A percentile compares a stretch with the other conserved stretches of the same genome.
Conservation (phyloP, 2,888 invertebrate species). For the Heliconius aoede region DNA sequence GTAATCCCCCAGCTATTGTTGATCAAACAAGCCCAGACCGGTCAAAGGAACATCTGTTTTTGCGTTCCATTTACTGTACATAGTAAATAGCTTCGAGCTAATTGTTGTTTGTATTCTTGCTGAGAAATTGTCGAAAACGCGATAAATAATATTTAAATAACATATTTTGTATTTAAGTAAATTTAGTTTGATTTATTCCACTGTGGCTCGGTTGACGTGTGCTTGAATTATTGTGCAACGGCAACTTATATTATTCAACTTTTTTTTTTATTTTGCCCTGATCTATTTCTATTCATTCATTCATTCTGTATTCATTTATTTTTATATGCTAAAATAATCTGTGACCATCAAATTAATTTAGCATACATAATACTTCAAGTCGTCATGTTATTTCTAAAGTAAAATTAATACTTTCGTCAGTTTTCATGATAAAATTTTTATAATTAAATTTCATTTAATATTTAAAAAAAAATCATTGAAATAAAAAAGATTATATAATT, state of each 20-base stretch:
- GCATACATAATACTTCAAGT: too few species aligned
- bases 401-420: too few species aligned
- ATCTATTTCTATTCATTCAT: not conserved
- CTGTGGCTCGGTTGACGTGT: not conserved
- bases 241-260: too few species aligned
- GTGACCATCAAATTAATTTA: too few species aligned
- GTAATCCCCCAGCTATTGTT: slow-evolving; percentile 24
- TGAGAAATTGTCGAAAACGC: not conserved
- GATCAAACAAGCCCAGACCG: slow-evolving; percentile 18
- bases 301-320: not conserved
- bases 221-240: not conserved
- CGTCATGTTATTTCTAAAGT: too few species aligned
- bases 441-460: too few species aligned
- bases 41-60: slow-evolving; percentile 33
- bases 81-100: slow-evolving; percentile 27
- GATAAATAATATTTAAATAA: too few species aligned
- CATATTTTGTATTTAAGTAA: slow-evolving; percentile 11
- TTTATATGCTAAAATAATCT: not conserved
- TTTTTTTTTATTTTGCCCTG: too few species aligned
- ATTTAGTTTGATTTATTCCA: not conserved
- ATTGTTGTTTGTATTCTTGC: slow-evolving; percentile 18
- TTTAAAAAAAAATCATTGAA: too few species aligned
- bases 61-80: slow-evolving; percentile 23
- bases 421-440: too few species aligned
- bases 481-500: too few species aligned